A percentile compares a stretch with the other conserved stretches of the same genome.
These are phyloP conservation scores for Halocynthia aurantium DNA, from an alignment of 23 tunicate genomes.

Conservation along the genomic window DNA sequence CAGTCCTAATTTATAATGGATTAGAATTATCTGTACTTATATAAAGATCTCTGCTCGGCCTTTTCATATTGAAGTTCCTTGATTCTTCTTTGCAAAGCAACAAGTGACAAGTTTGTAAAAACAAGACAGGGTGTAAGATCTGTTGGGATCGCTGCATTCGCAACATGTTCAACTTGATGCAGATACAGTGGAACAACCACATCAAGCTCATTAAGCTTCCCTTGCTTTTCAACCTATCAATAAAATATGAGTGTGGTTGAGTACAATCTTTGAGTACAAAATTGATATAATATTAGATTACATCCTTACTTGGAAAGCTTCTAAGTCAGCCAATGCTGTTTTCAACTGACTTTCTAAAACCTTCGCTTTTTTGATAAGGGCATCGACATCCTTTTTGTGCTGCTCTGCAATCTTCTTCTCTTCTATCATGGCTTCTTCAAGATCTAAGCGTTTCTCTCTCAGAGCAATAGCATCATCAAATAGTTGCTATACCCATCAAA, in stretches of 20 bases:
- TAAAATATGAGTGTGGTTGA: background rate
- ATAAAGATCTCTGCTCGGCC: slow-evolving; percentile 59
- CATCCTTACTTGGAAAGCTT: slow-evolving; percentile 83
- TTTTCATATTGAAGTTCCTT: slow-evolving; percentile 88
- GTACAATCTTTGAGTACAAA: background rate
- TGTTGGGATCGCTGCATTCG: slow-evolving; percentile 51
- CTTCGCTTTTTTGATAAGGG: slow-evolving; percentile 79
- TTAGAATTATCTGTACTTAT: slow-evolving; percentile 37
- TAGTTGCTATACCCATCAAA: slow-evolving; percentile 1
- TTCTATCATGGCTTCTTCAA: slow-evolving; percentile 83
- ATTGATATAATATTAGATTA: background rate
- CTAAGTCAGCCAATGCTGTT: slow-evolving; percentile 71
- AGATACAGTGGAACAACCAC: slow-evolving; percentile 92
- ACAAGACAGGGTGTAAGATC: slow-evolving; percentile 73
- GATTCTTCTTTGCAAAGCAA: slow-evolving; percentile 67
- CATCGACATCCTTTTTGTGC: slow-evolving; percentile 83
- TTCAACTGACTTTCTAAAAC: slow-evolving; percentile 90
- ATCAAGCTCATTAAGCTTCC: slow-evolving; percentile 92
- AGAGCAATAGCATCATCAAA: slow-evolving; percentile 59
- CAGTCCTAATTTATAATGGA: background rate
- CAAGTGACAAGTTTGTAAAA: slow-evolving; percentile 63
- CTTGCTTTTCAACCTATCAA: slow-evolving; percentile 92
- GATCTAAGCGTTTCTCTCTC: slow-evolving; percentile 77
- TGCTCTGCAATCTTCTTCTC: slow-evolving; percentile 87
- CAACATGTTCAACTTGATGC: slow-evolving; percentile 84